Base-by-base conservation (phyloP, 2,888 invertebrate species). In the Anagyrus pseudococci region DNA sequence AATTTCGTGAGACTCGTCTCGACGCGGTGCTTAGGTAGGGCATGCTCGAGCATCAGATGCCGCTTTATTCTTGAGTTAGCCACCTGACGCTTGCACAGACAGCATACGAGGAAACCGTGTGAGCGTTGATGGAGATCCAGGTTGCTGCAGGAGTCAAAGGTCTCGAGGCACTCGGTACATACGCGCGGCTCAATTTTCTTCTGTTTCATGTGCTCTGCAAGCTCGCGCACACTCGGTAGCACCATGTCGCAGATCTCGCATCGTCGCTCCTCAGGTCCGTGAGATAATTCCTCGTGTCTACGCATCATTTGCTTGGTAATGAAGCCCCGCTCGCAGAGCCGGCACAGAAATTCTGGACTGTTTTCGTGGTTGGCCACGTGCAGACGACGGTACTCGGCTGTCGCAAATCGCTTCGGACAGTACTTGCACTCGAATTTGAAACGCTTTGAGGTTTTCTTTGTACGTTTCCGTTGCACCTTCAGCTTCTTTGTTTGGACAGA, bases 311-410 rank as follows among this genome's bases (percentile, higher is more conserved):
- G 71, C 22, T 71, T 69, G 59, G 75, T 75, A n/a, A 64, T 69
- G 49, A 77, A 79, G 2, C 73, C 68, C 46, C 73, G 69, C 13
- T 75, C 71, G 49, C 79, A 79, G 23, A 72, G 59, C 50, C 68
- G 70, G 52, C 79, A 79, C 2, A 72, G 71, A 22, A 74, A 74
- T 0, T 64, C 71, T 4, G 73, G 72, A 29, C 75, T 74, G 2
- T 75, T 76, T 26, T 71, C 73, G 56, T 80, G 80, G 47, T 70
- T 72, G 0, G 76, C 76, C 3, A 79, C 67, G 17, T 80, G 80
- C 19, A 76, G 68, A 46, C 76, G 77, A 43, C 79, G 80, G 53
- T 80, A 80, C 74, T 79, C 80, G 40, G 77, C 72, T 1, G 79
- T 77, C 13, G 73, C 75, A n/a, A 80, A 75, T 52, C 69, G 60